These are phyloP conservation scores for Rhabdornis inornatus DNA, from an alignment of 2,113 vertebrate species.

Conservation along the genomic window DNA sequence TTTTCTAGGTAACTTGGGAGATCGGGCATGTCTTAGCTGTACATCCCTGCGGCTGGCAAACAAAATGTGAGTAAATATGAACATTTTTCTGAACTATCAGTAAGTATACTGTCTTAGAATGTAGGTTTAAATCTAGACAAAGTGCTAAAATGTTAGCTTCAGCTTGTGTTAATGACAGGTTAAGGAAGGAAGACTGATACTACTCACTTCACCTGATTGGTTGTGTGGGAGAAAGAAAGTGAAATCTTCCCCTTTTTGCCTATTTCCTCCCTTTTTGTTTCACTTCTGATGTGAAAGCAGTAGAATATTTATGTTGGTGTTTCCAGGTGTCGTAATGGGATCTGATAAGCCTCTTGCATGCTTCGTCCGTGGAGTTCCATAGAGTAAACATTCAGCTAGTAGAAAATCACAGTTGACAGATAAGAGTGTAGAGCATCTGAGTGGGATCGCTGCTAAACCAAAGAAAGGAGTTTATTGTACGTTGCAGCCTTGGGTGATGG, in stretches of 20 bases:
- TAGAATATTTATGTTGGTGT: background rate
- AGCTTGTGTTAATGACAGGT: background rate
- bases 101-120: background rate
- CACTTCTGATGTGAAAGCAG: background rate
- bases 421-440: background rate
- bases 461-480: background rate
- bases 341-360: background rate
- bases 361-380: background rate
- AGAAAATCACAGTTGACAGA: background rate
- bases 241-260: background rate
- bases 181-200: background rate
- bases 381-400: background rate
- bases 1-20: constrained; percentile 76
- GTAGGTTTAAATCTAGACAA: background rate
- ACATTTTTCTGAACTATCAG: background rate
- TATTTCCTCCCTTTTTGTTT: background rate
- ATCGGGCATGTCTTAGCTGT: constrained; percentile 79
- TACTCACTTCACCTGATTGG: background rate
- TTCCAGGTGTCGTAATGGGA: background rate
- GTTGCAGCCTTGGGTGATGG: background rate
- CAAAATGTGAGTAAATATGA: constrained; percentile 75
- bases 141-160: background rate
- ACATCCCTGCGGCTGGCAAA: constrained; percentile 73
- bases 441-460: background rate
- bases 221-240: background rate